Conservation (phyloP, 2,888 invertebrate genomes). For the Ernsta delagoae region DNA sequence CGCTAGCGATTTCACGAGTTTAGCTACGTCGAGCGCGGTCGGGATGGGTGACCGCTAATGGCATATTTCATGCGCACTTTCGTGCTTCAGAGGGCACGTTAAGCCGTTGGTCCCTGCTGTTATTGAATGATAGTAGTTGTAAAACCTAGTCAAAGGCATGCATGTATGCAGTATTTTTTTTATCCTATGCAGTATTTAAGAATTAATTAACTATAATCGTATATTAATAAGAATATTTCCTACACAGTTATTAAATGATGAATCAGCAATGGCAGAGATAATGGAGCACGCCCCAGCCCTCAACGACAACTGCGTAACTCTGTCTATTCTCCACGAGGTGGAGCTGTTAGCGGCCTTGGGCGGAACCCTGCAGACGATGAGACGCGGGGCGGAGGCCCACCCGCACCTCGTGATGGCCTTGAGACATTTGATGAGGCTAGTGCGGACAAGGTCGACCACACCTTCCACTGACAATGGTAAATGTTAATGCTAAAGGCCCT, state of each 20-base stretch:
- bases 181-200: too few species aligned
- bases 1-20: too few species aligned
- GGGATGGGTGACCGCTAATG: too few species aligned
- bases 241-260: conserved; percentile 77
- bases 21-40: too few species aligned
- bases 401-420: conserved; percentile 89
- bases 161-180: too few species aligned
- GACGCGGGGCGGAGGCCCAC: conserved; percentile 87
- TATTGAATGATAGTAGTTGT: too few species aligned
- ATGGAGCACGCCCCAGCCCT: conserved; percentile 89
- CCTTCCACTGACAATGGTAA: conserved; percentile 64
- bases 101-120: too few species aligned
- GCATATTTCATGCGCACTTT: too few species aligned
- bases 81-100: too few species aligned
- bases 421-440: conserved; percentile 86
- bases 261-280: conserved; percentile 86
- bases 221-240: too few species aligned
- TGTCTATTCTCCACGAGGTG: conserved; percentile 91
- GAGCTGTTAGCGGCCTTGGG: conserved; percentile 89
- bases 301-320: conserved; percentile 88
- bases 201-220: too few species aligned
- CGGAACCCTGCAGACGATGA: conserved; percentile 87
- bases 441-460: conserved; percentile 69
- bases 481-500: conserved; percentile 12
- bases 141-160: too few species aligned